Conservation (phyloP, 2,888 invertebrate species). For the Panopea generosa region DNA sequence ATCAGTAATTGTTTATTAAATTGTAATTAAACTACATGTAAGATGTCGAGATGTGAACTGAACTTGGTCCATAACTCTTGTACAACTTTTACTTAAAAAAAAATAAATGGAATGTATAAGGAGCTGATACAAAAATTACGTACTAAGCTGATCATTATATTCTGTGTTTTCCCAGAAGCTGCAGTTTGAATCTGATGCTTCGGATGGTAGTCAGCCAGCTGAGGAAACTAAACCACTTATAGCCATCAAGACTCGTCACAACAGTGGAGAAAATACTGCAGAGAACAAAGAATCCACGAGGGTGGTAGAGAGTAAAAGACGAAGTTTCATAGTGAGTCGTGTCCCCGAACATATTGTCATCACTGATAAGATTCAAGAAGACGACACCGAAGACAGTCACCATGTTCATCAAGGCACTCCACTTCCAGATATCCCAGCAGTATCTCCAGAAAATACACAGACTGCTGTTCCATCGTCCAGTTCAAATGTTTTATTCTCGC, state of each 20-base stretch:
- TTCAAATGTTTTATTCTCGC: too few relatives aligned
- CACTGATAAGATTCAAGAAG: conserved; percentile 74
- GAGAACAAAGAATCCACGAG: conserved; percentile 54
- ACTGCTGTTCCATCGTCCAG: conserved; percentile 34
- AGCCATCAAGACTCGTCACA: conserved; percentile 57
- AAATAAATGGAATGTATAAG: too few relatives aligned
- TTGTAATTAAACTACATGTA: too few relatives aligned
- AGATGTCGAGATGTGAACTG: too few relatives aligned
- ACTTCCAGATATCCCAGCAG: conserved; percentile 22
- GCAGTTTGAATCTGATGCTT: conserved; percentile 62
- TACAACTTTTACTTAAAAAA: too few relatives aligned
- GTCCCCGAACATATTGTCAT: conserved; percentile 68
- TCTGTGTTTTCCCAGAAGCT: conserved; percentile 66
- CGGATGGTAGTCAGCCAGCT: conserved; percentile 22
- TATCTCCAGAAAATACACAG: conserved; percentile 64
- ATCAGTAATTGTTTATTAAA: too few relatives aligned
- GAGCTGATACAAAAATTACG: too few relatives aligned
- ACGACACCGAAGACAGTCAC: conserved; percentile 70
- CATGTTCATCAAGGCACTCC: too few relatives aligned
- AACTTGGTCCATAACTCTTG: too few relatives aligned
- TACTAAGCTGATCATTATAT: too few relatives aligned
- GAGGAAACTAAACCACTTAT: conserved; percentile 54
- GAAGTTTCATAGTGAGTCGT: conserved; percentile 74
- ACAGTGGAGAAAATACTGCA: conserved; percentile 54
- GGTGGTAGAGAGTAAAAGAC: conserved; percentile 75